Evolutionary conservation across 1,140 invertebrate genomes (phyloP), one percentile per base, ranked within the genome.

Genomic region (Orchestia grillus): DNA sequence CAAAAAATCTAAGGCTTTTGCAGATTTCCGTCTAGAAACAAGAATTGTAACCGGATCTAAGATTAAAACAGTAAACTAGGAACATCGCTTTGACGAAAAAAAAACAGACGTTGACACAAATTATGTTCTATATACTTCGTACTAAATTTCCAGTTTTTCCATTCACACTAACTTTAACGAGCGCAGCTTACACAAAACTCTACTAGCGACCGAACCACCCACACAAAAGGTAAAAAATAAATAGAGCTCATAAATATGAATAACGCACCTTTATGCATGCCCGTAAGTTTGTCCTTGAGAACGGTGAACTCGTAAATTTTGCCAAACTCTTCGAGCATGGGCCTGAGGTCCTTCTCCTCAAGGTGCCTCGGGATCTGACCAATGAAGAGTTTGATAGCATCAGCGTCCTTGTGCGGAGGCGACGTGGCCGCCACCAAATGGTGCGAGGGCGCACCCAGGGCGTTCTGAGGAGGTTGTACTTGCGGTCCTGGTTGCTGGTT

Each of bases 271-370:
- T 99, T 99, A 97, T 99, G 99, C 98, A 99, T 98, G 44, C 99
- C 99, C 57, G 99, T 99, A 97, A 99, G 98, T 97, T 99, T 99
- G 97, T 99, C 98, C 98, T 99, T 99, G 87, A 99, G 98, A 41
- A 99, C 98, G 90, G 98, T 99, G 96, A 99, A 98, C 98, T 99
- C 99, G 97, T 99, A 99, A 97, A 99, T 99, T 97, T 98, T 99
- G 87, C 99, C 99, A 97, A 99, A 99, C 97, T 99, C 98, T 97
- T 99, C 99, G 97, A 99, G 99, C 98, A 99, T 98, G 15, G 99
- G 99, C 95, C 99, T 98, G 36, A 99, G 98, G 97, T 99, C 98
- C 92, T 98, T 98, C 97, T 99, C 99, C 97, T 99, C 98, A 44
- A 99, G 97, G 97, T 99, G 98, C 95, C 99, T 97, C 0, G 99